Base-by-base conservation (phyloP, 2,113 vertebrate species). In the Embiotoca jacksoni region DNA sequence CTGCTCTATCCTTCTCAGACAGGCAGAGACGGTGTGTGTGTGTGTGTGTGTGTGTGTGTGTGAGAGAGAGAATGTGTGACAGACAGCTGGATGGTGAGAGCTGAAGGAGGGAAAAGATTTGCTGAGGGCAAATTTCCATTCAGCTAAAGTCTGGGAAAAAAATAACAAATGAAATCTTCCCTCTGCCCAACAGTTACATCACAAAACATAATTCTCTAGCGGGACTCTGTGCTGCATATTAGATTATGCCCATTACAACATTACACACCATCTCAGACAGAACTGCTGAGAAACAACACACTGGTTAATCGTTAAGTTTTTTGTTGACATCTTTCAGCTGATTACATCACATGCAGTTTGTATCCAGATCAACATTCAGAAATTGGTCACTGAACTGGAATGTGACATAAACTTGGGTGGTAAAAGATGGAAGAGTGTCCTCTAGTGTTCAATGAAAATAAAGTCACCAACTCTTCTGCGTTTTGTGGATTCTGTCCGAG, bases 111-210 rank as follows among this genome's bases (percentile, higher is more conserved):
- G 52, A 65, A 66, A 63, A 75, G 69, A 72, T 84, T 70, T 75
- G 77, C 70, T 75, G 15, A 72, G 66, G 71, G 53, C 59, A 85
- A 53, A 95, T 89, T 74, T 95, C 94, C 90, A 94, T 91, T 78
- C 93, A 95, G 59, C 95, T 80, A 96, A 91, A 83, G 82, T 88
- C 91, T 96, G 94, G 96, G 95, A 89, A 94, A 96, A 85, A 90
- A 95, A 95, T 82, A 93, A 96, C 86, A 96, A 94, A 86, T 78
- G 85, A 77, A 84, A 83, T 73, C 56, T 53, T 75, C 52, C 70
- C 68, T 52, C 44, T 63, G 74, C 47, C 69, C 69, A 73, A 75
- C 11, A 57, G 67, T 86, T 86, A 84, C 68, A 84, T 82, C 80
- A 84, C 62, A 80, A 46, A 60, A 54, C 15, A 33, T 53, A 55